Evolutionary conservation across 2,888 invertebrate genomes (phyloP).

Genomic region (Ctena decussata): DNA sequence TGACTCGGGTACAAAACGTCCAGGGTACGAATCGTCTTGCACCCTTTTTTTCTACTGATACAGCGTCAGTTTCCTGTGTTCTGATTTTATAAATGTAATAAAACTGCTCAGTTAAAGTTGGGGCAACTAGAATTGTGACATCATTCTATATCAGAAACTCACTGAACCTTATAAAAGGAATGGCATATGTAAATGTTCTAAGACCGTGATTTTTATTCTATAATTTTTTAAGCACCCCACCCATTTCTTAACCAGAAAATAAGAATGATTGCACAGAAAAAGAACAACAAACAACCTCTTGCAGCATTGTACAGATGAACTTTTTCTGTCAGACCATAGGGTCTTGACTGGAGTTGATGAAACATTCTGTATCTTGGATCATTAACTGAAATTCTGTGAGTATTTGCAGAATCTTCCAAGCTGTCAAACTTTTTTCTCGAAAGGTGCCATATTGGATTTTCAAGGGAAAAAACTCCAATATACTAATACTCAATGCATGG

Average conservation of each 20-base stretch:
- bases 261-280: too few relatives aligned
- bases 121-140: too few relatives aligned
- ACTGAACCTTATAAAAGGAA: background rate
- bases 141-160: too few relatives aligned
- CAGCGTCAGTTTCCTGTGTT: too few relatives aligned
- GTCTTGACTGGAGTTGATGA: conserved; percentile 68
- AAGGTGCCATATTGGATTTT: conserved; percentile 14
- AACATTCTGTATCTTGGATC: conserved; percentile 61
- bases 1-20: too few relatives aligned
- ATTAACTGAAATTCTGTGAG: background rate
- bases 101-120: too few relatives aligned
- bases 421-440: conserved; percentile 2
- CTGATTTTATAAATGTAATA: too few relatives aligned
- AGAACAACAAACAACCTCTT: conserved; percentile 59
- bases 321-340: conserved; percentile 65
- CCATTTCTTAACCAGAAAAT: background rate
- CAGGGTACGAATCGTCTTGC: too few relatives aligned
- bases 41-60: too few relatives aligned
- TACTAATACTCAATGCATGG: background rate
- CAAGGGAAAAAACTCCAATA: background rate
- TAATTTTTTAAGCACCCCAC: background rate
- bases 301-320: conserved; percentile 73
- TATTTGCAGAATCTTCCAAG: background rate
- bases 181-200: background rate
- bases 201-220: background rate